Conservation (phyloP, 2,113 vertebrate species). For the Empidonax traillii region DNA sequence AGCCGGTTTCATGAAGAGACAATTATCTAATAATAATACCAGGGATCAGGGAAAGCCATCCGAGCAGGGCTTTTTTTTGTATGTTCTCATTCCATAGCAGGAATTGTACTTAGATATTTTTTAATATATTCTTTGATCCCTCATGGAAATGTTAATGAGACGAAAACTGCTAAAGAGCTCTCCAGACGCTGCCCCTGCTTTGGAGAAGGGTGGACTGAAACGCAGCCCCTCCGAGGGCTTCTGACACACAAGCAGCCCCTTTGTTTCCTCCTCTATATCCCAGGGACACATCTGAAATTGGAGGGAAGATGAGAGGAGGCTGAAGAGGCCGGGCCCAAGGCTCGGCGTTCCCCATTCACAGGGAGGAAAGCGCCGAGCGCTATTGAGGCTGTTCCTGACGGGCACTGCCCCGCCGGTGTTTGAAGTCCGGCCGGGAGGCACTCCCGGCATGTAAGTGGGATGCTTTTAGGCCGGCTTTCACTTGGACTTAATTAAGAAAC, state of each 20-base stretch:
- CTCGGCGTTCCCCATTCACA: conserved; percentile 43
- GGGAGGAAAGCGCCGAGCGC: conserved; percentile 41
- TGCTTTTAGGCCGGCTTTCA: conserved; percentile 74
- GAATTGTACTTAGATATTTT: conserved; percentile 46
- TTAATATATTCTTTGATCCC: conserved; percentile 77
- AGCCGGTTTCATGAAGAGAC: conserved; percentile 57
- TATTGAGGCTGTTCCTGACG: conserved; percentile 23
- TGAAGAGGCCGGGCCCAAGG: conserved; percentile 65
- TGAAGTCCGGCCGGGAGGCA: conserved; percentile 60
- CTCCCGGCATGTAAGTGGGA: conserved; percentile 63
- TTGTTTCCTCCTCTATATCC: conserved; percentile 85
- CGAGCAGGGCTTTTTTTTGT: neutral
- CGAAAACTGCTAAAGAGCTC: conserved; percentile 76
- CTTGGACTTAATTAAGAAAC: conserved; percentile 81
- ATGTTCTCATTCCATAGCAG: neutral
- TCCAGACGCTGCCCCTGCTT: conserved; percentile 61
- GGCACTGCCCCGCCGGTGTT: conserved; percentile 32
- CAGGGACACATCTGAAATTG: conserved; percentile 79
- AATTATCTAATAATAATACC: conserved; percentile 56
- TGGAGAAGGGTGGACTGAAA: conserved; percentile 73
- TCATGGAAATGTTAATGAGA: conserved; percentile 91
- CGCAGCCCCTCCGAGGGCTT: conserved; percentile 81
- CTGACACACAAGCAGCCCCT: conserved; percentile 83
- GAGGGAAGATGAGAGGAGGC: conserved; percentile 73
- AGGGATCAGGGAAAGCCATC: neutral